These are phyloP conservation scores for Scylla paramamosain DNA, from an alignment of 1,140 invertebrate genomes.

Conservation along the genomic window DNA sequence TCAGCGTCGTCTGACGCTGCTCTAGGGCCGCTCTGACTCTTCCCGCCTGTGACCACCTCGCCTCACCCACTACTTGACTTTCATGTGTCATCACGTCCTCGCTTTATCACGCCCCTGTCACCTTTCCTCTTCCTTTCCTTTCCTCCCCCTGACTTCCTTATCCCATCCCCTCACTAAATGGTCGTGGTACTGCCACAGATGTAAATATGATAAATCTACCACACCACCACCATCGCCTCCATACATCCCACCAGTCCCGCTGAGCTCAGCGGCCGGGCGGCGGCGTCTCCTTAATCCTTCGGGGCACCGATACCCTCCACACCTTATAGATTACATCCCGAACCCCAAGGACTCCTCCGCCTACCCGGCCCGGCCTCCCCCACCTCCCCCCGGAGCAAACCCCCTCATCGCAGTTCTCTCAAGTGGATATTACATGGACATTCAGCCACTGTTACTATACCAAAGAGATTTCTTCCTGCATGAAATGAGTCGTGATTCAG, in stretches of 20 bases:
- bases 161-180: background rate
- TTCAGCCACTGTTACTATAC: background rate
- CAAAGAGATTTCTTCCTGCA: background rate
- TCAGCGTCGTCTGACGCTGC: background rate
- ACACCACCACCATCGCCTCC: background rate
- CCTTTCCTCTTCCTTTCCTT: slow-evolving; percentile 2
- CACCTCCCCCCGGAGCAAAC: background rate
- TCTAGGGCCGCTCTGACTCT: background rate
- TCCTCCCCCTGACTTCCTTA: background rate
- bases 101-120: slow-evolving; percentile 30
- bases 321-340: background rate
- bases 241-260: slow-evolving; percentile 5
- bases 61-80: background rate
- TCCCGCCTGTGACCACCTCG: background rate
- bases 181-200: slow-evolving; percentile 5
- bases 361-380: background rate
- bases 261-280: slow-evolving; percentile 21
- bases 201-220: slow-evolving; percentile 4
- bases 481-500: slow-evolving; percentile 21
- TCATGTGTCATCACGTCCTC: slow-evolving; percentile 1
- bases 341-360: background rate
- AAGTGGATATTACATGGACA: slow-evolving; percentile 23
- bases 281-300: background rate
- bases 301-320: background rate
- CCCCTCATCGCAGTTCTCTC: slow-evolving; percentile 1